These are phyloP conservation scores for Todiramphus saurophagus DNA, from an alignment of 2,113 vertebrate species.

Conservation along the genomic window DNA sequence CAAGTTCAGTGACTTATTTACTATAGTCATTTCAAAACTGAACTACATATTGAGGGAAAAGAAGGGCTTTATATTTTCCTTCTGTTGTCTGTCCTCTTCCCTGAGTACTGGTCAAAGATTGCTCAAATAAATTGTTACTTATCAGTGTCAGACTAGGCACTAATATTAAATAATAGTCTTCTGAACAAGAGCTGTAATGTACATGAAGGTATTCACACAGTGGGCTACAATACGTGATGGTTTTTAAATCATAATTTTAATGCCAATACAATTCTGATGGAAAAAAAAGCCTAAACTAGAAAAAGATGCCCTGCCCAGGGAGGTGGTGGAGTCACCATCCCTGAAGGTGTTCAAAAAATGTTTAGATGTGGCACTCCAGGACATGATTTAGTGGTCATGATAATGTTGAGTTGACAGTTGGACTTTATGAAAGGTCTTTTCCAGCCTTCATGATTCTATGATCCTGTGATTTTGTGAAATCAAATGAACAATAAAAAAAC, in stretches of 20 bases:
- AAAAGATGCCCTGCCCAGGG: neutral
- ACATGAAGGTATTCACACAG: neutral
- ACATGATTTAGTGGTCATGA: too few relatives aligned
- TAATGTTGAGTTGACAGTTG: too few relatives aligned
- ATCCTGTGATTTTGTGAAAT: neutral
- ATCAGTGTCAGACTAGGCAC: neutral
- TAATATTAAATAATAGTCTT: neutral
- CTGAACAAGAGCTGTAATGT: accelerated
- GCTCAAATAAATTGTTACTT: neutral
- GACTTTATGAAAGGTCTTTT: too few relatives aligned
- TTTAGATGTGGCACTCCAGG: too few relatives aligned
- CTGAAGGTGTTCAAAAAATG: too few relatives aligned
- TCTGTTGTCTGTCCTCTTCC: neutral
- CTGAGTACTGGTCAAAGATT: neutral
- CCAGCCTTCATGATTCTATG: too few relatives aligned
- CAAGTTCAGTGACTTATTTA: neutral
- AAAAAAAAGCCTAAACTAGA: neutral
- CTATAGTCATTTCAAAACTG: neutral
- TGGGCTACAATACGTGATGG: accelerated
- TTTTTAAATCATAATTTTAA: neutral
- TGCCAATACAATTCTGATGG: neutral
- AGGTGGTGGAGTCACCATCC: too few relatives aligned
- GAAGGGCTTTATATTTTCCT: neutral
- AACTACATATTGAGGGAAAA: neutral
- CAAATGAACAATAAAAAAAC: neutral